Percentiles rank a stretch among this genome's conserved stretches.
Conservation (phyloP, 1,140 invertebrate genomes). For the Lineus longissimus region DNA sequence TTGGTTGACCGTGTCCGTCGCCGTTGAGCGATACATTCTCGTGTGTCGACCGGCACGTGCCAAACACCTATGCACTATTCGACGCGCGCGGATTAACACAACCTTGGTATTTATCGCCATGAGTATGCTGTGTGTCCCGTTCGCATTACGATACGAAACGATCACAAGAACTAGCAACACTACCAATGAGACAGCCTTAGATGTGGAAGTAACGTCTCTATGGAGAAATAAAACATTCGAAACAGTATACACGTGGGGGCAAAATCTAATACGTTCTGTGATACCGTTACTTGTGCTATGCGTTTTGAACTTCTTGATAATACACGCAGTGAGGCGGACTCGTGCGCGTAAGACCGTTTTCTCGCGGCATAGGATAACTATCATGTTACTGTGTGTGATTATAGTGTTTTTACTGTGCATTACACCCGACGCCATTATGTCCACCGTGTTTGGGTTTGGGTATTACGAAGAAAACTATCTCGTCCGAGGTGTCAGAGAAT, state of each 20-base stretch:
- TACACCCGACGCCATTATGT: conserved; percentile 64
- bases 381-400: conserved; percentile 72
- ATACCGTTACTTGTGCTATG: conserved; percentile 54
- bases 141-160: conserved; percentile 34
- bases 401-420: conserved; percentile 72
- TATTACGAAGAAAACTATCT: conserved; percentile 51
- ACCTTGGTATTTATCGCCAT: conserved; percentile 33
- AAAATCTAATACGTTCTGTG: conserved; percentile 64
- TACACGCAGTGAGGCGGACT: conserved; percentile 60
- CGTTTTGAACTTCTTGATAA: conserved; percentile 64
- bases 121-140: conserved; percentile 37
- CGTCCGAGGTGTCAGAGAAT: conserved; percentile 63
- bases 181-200: conserved; percentile 20
- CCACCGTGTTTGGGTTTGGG: conserved; percentile 51
- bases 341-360: conserved; percentile 27
- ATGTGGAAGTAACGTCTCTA: conserved; percentile 36
- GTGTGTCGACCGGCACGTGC: conserved; percentile 88
- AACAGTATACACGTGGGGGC: conserved; percentile 63
- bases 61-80: conserved; percentile 74
- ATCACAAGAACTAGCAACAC: conserved; percentile 18
- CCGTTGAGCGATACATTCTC: conserved; percentile 89
- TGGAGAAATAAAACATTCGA: conserved; percentile 60
- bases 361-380: conserved; percentile 61
- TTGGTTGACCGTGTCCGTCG: conserved; percentile 92
- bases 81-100: conserved; percentile 28